Evolutionary conservation across 2,113 vertebrate species (phyloP).

Genomic region (Gnathonemus longibarbis): DNA sequence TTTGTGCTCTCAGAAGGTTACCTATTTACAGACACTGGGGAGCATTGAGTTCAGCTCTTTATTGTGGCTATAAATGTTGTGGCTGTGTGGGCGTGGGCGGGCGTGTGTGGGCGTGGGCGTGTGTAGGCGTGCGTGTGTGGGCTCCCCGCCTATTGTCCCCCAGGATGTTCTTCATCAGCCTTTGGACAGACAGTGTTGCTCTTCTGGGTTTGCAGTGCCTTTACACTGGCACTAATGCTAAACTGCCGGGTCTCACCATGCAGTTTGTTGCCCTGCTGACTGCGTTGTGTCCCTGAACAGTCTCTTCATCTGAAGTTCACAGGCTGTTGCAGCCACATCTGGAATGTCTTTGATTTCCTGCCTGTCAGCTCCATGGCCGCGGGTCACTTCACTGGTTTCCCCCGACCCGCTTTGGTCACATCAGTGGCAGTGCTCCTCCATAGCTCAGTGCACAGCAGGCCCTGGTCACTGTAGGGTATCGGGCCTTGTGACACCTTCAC

Average conservation of each 20-base stretch:
- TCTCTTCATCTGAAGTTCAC: background rate
- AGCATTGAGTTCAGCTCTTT: background rate
- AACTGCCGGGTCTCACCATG: background rate
- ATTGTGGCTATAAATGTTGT: background rate
- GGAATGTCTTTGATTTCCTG: background rate
- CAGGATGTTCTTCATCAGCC: background rate
- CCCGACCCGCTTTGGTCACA: background rate
- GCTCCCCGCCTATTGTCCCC: background rate
- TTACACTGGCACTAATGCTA: background rate
- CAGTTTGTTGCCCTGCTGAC: background rate
- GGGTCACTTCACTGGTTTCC: background rate
- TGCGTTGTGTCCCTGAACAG: background rate
- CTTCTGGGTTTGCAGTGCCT: background rate
- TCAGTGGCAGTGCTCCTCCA: background rate
- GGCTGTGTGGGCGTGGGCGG: background rate
- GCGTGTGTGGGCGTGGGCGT: background rate
- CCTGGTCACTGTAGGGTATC: background rate
- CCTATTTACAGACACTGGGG: background rate
- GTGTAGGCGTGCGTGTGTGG: background rate
- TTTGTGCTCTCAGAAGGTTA: background rate
- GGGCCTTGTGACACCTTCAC: background rate
- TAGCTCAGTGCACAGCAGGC: background rate
- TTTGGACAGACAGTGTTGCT: background rate
- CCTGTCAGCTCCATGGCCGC: background rate
- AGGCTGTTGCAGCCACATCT: background rate